phyloP scores from a whole-genome alignment of 2,888 invertebrate species.

The Orthosia gothica region DNA sequence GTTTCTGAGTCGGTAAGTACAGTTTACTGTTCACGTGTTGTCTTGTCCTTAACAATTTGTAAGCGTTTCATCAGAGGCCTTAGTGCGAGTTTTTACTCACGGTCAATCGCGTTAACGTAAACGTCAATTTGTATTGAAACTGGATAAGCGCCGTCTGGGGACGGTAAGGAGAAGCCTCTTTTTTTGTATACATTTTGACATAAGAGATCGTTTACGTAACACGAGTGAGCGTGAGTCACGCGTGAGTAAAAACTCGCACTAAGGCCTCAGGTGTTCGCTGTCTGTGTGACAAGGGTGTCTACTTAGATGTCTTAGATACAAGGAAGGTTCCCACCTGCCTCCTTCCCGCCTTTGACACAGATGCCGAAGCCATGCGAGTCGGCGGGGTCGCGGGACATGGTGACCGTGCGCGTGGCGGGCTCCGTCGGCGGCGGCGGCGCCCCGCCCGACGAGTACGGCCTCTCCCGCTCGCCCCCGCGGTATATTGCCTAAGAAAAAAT shows the following conservation, averaged over 20 bases:
- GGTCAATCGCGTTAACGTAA: too few species aligned
- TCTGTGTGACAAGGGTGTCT: conserved; percentile 51
- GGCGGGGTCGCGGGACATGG: conserved; percentile 96
- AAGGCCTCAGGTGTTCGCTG: conserved; percentile 47
- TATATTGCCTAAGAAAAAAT: conserved; percentile 88
- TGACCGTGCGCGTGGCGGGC: conserved; percentile 95
- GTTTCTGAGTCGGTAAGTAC: background rate
- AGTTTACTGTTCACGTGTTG: conserved; percentile 6
- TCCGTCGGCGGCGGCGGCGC: conserved; percentile 93
- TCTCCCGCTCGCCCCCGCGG: conserved; percentile 89
- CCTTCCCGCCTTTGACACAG: conserved; percentile 97
- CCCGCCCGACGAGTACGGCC: conserved; percentile 91
- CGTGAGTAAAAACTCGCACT: too few species aligned
- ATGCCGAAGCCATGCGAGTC: conserved; percentile 97
- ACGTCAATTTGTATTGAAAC: too few species aligned
- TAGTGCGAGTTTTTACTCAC: too few species aligned
- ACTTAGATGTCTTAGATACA: conserved; percentile 40
- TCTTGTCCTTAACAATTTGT: conserved; percentile 14
- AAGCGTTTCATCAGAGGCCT: conserved; percentile 25
- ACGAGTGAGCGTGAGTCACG: too few species aligned
- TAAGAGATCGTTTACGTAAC: too few species aligned
- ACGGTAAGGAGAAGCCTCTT: too few species aligned
- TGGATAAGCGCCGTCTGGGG: too few species aligned
- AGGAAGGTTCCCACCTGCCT: conserved; percentile 93
- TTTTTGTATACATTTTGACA: too few species aligned